These are phyloP conservation scores for Hyphantria cunea DNA, from an alignment of 1,140 invertebrate species.

Conservation along the genomic window DNA sequence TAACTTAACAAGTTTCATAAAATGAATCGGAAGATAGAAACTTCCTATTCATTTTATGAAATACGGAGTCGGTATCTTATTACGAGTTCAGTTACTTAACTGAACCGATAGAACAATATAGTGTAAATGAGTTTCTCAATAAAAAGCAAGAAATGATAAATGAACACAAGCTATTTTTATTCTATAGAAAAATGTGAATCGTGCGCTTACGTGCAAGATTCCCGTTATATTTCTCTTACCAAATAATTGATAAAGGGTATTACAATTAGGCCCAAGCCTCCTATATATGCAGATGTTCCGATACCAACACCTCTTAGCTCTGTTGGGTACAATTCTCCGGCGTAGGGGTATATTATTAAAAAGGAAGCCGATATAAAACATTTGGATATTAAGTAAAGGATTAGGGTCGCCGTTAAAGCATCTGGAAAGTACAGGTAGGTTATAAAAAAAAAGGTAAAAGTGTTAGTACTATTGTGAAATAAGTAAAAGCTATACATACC, in stretches of 20 bases:
- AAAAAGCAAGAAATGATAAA: too few relatives aligned
- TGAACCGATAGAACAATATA: too few relatives aligned
- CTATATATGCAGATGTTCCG: constrained; percentile 94
- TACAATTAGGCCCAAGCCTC: constrained; percentile 92
- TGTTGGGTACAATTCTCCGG: constrained; percentile 94
- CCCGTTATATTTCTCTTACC: constrained; percentile 78
- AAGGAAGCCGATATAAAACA: constrained; percentile 95
- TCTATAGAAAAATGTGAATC: too few relatives aligned
- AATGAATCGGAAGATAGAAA: too few relatives aligned
- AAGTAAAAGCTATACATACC: constrained; percentile 76
- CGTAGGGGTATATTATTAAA: constrained; percentile 94
- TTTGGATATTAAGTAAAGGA: constrained; percentile 93
- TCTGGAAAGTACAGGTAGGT: constrained; percentile 81
- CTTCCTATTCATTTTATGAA: too few relatives aligned
- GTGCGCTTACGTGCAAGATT: too few relatives aligned
- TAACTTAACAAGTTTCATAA: too few relatives aligned
- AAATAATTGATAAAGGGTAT: constrained; percentile 95
- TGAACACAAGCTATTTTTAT: too few relatives aligned
- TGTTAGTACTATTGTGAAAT: constrained; percentile 18
- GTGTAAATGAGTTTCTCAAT: too few relatives aligned
- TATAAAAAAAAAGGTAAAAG: neutral
- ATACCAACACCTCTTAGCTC: constrained; percentile 93
- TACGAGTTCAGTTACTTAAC: too few relatives aligned
- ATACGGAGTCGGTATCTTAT: too few relatives aligned
- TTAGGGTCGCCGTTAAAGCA: constrained; percentile 87